phyloP scores from a whole-genome alignment of 2,797 vertebrate species.

The Chelmon rostratus region DNA sequence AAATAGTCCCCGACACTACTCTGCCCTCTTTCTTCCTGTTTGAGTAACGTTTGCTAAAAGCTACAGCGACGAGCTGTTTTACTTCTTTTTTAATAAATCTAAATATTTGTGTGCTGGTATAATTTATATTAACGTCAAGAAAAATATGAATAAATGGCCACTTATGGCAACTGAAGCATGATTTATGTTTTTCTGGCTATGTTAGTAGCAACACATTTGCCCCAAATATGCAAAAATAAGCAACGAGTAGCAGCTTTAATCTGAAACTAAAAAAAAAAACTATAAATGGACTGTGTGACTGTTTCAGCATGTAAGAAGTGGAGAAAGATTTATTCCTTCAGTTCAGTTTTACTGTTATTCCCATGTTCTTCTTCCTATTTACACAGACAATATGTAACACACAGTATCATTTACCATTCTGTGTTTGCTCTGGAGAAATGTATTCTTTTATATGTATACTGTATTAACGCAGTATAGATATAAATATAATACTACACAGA shows the following conservation, averaged over 20 bases:
- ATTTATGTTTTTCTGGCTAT: too few species aligned
- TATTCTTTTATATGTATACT: too few species aligned
- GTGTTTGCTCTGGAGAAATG: too few species aligned
- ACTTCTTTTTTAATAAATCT: not conserved
- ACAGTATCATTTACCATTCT: not conserved
- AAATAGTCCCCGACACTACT: not conserved
- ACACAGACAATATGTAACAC: not conserved
- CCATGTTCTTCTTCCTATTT: not conserved
- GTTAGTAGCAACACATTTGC: too few species aligned
- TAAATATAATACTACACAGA: too few species aligned
- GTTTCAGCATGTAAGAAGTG: not conserved
- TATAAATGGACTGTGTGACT: not conserved
- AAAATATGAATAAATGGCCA: not conserved
- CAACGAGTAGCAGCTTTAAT: too few species aligned
- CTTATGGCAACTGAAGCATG: not conserved
- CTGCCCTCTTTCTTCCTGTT: not conserved
- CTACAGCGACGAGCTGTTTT: not conserved
- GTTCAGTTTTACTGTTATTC: not conserved
- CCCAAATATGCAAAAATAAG: not conserved
- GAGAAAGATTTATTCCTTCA: not conserved
- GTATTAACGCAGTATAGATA: too few species aligned
- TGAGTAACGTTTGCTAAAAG: not conserved
- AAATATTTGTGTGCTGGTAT: not conserved
- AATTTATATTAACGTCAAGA: not conserved
- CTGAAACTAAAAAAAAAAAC: not conserved